Conservation (phyloP, 2,888 invertebrate genomes). For the Agrotis puta region DNA sequence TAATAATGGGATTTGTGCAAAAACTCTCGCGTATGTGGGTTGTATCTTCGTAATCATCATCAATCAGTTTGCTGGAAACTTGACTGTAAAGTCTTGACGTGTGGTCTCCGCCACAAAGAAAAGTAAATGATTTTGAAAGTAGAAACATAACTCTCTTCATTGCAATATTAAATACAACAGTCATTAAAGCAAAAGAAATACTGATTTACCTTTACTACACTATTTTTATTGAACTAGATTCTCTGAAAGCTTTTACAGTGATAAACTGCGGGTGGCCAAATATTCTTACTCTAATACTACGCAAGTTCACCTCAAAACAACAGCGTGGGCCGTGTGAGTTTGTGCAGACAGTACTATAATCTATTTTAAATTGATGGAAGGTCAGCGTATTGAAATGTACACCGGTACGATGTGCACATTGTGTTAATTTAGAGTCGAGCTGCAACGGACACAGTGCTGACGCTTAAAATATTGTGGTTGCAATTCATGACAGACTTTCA, state of each 20-base stretch:
- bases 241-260: constrained; percentile 41
- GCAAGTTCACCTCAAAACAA: constrained; percentile 65
- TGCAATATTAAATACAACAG: background rate
- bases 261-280: constrained; percentile 51
- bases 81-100: constrained; percentile 22
- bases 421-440: constrained; percentile 65
- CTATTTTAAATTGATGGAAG: constrained; percentile 89
- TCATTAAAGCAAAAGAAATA: background rate
- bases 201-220: background rate
- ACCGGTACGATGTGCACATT: constrained; percentile 63
- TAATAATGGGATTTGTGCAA: constrained; percentile 70
- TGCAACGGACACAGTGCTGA: constrained; percentile 51
- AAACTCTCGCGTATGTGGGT: constrained; percentile 67
- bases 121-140: background rate
- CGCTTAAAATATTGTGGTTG: constrained; percentile 38
- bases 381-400: constrained; percentile 78
- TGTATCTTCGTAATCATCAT: constrained; percentile 68
- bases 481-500: constrained; percentile 23
- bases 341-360: constrained; percentile 68
- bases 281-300: constrained; percentile 48
- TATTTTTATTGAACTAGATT: constrained; percentile 4
- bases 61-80: constrained; percentile 62
- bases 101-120: background rate
- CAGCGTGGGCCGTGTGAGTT: constrained; percentile 60
- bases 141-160: background rate